phyloP scores from a whole-genome alignment of 1,140 invertebrate species.

The Andricus grossulariae region DNA sequence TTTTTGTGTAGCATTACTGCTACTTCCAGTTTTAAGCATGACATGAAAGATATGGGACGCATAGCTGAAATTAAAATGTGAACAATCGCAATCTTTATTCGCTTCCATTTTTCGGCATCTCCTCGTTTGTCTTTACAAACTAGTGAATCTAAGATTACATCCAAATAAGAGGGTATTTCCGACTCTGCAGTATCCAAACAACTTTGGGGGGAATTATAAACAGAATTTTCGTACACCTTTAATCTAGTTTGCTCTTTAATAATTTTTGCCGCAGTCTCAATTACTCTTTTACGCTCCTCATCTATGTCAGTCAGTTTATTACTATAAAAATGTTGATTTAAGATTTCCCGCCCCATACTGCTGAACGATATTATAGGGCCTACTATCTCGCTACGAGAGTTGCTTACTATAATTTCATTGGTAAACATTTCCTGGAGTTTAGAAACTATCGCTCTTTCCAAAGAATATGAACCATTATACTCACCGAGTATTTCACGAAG shows the following conservation, averaged over 20 bases:
- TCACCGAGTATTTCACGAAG: too few relatives aligned
- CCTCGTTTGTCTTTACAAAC: background rate
- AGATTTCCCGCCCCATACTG: background rate
- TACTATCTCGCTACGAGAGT: background rate
- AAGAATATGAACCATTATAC: too few relatives aligned
- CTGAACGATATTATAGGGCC: background rate
- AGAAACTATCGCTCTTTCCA: background rate
- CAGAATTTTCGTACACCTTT: background rate
- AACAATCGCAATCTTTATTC: background rate
- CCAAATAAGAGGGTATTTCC: background rate
- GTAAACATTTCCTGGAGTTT: background rate
- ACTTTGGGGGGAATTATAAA: background rate
- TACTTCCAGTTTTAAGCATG: background rate
- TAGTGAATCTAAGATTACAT: background rate
- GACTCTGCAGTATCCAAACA: background rate
- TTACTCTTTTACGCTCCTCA: background rate
- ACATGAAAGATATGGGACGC: background rate
- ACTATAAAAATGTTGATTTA: background rate
- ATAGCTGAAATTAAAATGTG: background rate
- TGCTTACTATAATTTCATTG: background rate
- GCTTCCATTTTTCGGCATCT: background rate
- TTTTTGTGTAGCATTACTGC: background rate
- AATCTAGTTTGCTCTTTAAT: background rate
- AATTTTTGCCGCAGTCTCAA: background rate
- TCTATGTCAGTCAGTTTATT: background rate